A percentile compares a stretch with the other conserved stretches of the same genome.
Evolutionary conservation across 2,888 invertebrate genomes (phyloP).

Genomic region (Lumbricus terrestris): DNA sequence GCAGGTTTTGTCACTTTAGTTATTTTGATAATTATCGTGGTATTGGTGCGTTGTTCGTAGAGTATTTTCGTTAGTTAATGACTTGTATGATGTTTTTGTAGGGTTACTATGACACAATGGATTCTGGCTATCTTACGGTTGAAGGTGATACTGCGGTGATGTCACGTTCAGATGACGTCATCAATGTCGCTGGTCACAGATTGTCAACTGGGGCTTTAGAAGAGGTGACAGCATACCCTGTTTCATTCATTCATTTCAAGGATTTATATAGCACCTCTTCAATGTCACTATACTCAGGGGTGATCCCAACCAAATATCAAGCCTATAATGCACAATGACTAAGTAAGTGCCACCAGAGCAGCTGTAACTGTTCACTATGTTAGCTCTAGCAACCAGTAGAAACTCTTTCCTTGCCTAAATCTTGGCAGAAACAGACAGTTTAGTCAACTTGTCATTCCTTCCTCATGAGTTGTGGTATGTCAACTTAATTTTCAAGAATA

Average conservation of each 20-base stretch:
- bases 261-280: too few relatives aligned
- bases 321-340: too few relatives aligned
- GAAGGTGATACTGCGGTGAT: conserved; percentile 84
- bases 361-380: too few relatives aligned
- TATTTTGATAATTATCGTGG: not conserved
- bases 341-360: too few relatives aligned
- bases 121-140: conserved; percentile 82
- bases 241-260: not conserved
- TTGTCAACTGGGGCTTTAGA: conserved; percentile 85
- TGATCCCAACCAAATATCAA: too few relatives aligned
- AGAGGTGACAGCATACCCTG: conserved; percentile 63
- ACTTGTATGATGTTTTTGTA: conserved; percentile 58
- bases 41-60: not conserved
- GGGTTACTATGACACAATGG: conserved; percentile 93
- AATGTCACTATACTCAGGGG: too few relatives aligned
- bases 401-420: too few relatives aligned
- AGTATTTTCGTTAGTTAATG: not conserved
- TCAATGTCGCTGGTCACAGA: conserved; percentile 91
- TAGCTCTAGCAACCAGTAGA: too few relatives aligned
- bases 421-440: too few relatives aligned
- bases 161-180: conserved; percentile 88
- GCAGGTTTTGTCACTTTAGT: not conserved
- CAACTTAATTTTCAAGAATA: too few relatives aligned
- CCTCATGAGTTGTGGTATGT: too few relatives aligned
- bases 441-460: too few relatives aligned